Evolutionary conservation across 2,888 invertebrate genomes (phyloP).

Genomic region (Barypeithes pellucidus): DNA sequence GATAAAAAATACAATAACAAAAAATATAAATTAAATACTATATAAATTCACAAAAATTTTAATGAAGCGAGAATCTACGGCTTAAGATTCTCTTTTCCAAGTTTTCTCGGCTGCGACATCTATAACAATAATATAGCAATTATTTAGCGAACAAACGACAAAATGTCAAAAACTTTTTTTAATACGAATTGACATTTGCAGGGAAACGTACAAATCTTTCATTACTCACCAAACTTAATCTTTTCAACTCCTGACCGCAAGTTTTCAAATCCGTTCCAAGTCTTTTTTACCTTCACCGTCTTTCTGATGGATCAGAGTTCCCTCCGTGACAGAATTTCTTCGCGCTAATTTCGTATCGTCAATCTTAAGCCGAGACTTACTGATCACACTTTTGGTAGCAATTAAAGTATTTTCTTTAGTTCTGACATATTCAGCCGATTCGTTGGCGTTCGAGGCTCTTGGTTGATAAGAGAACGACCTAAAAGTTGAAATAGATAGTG

Average conservation of each 20-base stretch:
- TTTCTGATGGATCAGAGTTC: conserved; percentile 2
- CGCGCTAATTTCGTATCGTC: conserved; percentile 25
- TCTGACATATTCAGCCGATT: conserved; percentile 16
- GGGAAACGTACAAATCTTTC: no score
- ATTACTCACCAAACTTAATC: conserved; percentile 31
- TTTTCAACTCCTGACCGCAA: conserved; percentile 7
- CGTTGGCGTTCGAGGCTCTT: not conserved
- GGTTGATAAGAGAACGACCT: conserved; percentile 28
- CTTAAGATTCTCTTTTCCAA: conserved; percentile 37
- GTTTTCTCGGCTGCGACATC: conserved; percentile 3
- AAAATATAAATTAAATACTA: not conserved
- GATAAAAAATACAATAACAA: not conserved
- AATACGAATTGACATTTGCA: no score
- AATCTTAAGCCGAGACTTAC: conserved; percentile 15
- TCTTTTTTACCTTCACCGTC: conserved; percentile 16
- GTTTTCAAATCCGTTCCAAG: conserved; percentile 4
- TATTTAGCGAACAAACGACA: no score
- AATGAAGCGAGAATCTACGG: conserved; percentile 2
- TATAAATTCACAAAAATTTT: not conserved
- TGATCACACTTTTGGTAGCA: conserved; percentile 6
- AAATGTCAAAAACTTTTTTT: no score
- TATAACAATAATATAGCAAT: not conserved
- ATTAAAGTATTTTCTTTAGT: not conserved
- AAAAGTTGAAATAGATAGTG: no score
- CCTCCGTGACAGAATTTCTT: conserved; percentile 50